phyloP scores from a whole-genome alignment of 2,113 vertebrate species.

The Plectropomus leopardus region DNA sequence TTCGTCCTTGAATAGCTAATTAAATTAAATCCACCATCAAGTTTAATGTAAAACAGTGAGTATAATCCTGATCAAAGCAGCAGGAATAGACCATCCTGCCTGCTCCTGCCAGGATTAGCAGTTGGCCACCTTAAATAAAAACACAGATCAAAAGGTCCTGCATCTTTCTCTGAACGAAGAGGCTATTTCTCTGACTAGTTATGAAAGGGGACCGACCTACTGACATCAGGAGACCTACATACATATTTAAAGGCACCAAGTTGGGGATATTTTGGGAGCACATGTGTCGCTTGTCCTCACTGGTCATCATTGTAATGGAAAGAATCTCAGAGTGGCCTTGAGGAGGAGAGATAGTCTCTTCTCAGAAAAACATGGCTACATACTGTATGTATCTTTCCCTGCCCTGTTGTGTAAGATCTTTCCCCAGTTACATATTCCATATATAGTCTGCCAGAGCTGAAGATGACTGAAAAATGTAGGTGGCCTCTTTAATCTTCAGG shows the following conservation, averaged over 20 bases:
- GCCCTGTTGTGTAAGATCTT: neutral
- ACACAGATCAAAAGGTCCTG: slow-evolving; percentile 29
- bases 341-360: neutral
- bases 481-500: neutral
- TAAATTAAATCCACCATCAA: slow-evolving; percentile 28
- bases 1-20: slow-evolving; percentile 29
- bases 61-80: slow-evolving; percentile 59
- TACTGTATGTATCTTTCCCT: neutral
- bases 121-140: slow-evolving; percentile 14
- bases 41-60: slow-evolving; percentile 36
- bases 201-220: neutral
- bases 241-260: neutral
- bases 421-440: neutral
- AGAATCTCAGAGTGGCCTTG: neutral
- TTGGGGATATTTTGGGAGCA: neutral
- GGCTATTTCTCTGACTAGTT: neutral
- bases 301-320: neutral
- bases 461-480: neutral
- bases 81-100: slow-evolving; percentile 58
- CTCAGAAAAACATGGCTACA: neutral
- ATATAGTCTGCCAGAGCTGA: neutral
- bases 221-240: slow-evolving; percentile 2
- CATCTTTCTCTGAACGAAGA: neutral
- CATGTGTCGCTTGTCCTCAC: neutral
- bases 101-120: slow-evolving; percentile 40